A percentile compares a stretch with the other conserved stretches of the same genome.
Conservation (phyloP, 1,140 invertebrate genomes). For the Trichonephila clavata region DNA sequence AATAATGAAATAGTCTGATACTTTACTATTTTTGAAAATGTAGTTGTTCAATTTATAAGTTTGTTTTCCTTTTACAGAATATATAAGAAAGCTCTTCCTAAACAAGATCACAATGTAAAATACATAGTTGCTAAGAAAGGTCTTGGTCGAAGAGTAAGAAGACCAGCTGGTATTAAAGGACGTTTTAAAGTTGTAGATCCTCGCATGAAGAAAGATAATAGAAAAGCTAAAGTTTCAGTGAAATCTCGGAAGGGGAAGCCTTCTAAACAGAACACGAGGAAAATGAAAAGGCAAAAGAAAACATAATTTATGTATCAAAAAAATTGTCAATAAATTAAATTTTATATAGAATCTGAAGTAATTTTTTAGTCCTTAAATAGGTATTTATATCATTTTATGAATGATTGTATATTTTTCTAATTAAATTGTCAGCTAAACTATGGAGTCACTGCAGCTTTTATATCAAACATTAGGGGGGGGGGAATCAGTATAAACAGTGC, state of each 20-base stretch:
- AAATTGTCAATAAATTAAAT: too few relatives aligned
- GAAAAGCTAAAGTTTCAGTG: slow-evolving; percentile 36
- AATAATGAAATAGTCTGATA: too few relatives aligned
- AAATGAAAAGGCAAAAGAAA: slow-evolving; percentile 18
- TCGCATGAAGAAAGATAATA: slow-evolving; percentile 95
- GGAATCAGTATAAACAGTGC: too few relatives aligned
- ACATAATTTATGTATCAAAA: background rate
- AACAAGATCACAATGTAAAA: slow-evolving; percentile 93
- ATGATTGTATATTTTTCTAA: too few relatives aligned
- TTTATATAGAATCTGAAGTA: too few relatives aligned
- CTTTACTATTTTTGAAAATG: too few relatives aligned
- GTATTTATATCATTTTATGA: too few relatives aligned
- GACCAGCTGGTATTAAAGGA: slow-evolving; percentile 94
- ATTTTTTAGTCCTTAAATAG: too few relatives aligned
- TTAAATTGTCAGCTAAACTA: too few relatives aligned
- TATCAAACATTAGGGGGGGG: too few relatives aligned
- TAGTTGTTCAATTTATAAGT: too few relatives aligned
- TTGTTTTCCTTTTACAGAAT: slow-evolving; percentile 84
- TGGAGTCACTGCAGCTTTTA: too few relatives aligned
- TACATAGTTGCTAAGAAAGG: slow-evolving; percentile 98
- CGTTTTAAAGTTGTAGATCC: slow-evolving; percentile 96
- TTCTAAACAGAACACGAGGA: background rate
- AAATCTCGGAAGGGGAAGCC: slow-evolving; percentile 33
- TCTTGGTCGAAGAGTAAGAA: slow-evolving; percentile 87
- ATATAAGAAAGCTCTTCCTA: slow-evolving; percentile 91